phyloP scores from a whole-genome alignment of 23 tunicate species.

The Halocynthia aurantium region DNA sequence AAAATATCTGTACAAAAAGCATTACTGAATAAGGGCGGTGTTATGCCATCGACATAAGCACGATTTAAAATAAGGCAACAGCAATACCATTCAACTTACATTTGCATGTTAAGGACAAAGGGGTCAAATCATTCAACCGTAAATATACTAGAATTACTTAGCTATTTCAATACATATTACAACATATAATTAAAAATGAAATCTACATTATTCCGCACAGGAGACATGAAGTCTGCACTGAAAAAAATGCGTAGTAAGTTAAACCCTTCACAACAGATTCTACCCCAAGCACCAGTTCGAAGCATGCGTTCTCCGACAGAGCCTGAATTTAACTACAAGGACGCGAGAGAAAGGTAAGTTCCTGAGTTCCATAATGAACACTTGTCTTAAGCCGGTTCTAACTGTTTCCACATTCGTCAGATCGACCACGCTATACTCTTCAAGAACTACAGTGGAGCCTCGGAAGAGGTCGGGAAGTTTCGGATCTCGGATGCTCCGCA shows the following conservation, averaged over 20 bases:
- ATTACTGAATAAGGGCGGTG: no score
- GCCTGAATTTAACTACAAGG: not conserved
- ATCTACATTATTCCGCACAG: not conserved
- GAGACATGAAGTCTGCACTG: conserved; percentile 31
- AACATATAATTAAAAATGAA: not conserved
- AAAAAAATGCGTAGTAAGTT: conserved; percentile 15
- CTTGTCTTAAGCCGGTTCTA: not conserved
- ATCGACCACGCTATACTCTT: not conserved
- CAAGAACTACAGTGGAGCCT: not conserved
- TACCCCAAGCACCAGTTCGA: not conserved
- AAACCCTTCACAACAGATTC: not conserved
- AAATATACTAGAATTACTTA: no score
- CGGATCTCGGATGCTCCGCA: conserved; percentile 34
- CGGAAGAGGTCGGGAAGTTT: conserved; percentile 52
- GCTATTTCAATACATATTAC: no score
- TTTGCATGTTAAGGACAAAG: no score
- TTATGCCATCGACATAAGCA: not conserved
- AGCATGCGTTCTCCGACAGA: no score
- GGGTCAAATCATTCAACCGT: no score
- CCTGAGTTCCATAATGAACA: not conserved
- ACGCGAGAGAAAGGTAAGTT: conserved; percentile 12
- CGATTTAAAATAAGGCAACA: not conserved
- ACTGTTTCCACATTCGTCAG: not conserved
- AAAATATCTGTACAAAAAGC: no score
- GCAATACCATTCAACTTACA: no score